Percentiles rank a stretch among this genome's conserved stretches.
Evolutionary conservation across 2,888 invertebrate species (phyloP).

Genomic region (Drosophila paucipuncta): DNA sequence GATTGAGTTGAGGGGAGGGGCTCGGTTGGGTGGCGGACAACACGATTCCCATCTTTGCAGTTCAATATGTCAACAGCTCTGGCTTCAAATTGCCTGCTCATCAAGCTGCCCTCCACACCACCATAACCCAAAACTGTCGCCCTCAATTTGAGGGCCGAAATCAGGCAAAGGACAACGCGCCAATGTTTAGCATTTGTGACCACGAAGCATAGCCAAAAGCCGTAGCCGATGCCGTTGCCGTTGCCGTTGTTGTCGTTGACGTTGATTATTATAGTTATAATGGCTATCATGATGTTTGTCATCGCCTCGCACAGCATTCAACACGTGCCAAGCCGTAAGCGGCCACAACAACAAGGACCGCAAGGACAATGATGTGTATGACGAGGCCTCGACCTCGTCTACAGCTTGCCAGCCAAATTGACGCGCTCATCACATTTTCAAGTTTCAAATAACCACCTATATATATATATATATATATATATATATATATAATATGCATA

Average conservation of each 20-base stretch:
- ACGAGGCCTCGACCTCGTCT: slow-evolving; percentile 39
- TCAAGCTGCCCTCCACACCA: slow-evolving; percentile 1
- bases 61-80: slow-evolving; percentile 37
- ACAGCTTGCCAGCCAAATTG: slow-evolving; percentile 51
- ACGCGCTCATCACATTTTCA: slow-evolving; percentile 48
- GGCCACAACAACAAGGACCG: slow-evolving; percentile 37
- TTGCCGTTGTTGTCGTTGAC: slow-evolving; percentile 5
- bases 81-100: slow-evolving; percentile 28
- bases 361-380: slow-evolving; percentile 39
- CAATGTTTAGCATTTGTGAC: slow-evolving; percentile 52
- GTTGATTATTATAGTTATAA: slow-evolving; percentile 60
- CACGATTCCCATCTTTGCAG: slow-evolving; percentile 18
- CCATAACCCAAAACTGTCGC: slow-evolving; percentile 23
- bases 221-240: slow-evolving; percentile 2
- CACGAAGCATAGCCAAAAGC: slow-evolving; percentile 19
- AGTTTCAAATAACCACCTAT: slow-evolving; percentile 41
- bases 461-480: slow-evolving; percentile 8
- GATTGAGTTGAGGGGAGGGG: not conserved
- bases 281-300: slow-evolving; percentile 60
- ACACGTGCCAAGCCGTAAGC: slow-evolving; percentile 47
- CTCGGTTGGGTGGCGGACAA: not conserved
- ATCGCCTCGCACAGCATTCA: slow-evolving; percentile 49
- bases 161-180: slow-evolving; percentile 17
- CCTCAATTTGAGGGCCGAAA: slow-evolving; percentile 30
- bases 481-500: slow-evolving; percentile 2